Conservation (phyloP, 2,797 vertebrate genomes). For the Chiroxiphia lanceolata region DNA sequence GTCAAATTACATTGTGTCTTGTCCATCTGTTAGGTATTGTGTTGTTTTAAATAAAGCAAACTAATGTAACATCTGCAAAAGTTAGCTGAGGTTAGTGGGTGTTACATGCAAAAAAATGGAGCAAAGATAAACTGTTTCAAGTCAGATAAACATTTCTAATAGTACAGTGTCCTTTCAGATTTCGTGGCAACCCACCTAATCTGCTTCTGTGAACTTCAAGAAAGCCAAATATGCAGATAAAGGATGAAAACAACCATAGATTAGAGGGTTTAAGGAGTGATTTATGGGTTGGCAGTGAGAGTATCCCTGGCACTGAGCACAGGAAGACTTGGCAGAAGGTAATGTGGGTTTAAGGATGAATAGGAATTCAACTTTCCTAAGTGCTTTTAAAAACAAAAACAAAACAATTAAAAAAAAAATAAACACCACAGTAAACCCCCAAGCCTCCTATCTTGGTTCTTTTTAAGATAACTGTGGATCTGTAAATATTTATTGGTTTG, state of each 20-base stretch:
- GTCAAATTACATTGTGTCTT: background rate
- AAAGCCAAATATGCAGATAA: background rate
- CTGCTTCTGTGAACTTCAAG: background rate
- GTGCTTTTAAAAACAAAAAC: background rate
- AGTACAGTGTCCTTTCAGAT: background rate
- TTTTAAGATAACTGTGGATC: background rate
- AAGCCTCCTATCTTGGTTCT: background rate
- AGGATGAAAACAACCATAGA: background rate
- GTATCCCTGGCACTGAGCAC: background rate
- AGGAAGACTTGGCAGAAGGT: background rate
- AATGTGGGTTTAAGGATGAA: background rate
- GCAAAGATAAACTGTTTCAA: background rate
- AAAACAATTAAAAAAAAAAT: background rate
- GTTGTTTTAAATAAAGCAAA: background rate
- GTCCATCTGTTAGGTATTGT: background rate
- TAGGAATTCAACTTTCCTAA: background rate
- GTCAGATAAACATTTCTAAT: background rate
- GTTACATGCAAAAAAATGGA: background rate
- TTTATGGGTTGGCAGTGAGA: background rate
- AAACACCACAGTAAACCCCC: background rate
- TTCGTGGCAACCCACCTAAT: background rate
- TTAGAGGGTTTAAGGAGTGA: background rate
- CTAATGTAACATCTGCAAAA: background rate
- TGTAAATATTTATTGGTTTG: background rate
- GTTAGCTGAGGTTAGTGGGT: background rate